Evolutionary conservation across 2,797 vertebrate species (phyloP).

Genomic region (Hypotaenidia philippensis): DNA sequence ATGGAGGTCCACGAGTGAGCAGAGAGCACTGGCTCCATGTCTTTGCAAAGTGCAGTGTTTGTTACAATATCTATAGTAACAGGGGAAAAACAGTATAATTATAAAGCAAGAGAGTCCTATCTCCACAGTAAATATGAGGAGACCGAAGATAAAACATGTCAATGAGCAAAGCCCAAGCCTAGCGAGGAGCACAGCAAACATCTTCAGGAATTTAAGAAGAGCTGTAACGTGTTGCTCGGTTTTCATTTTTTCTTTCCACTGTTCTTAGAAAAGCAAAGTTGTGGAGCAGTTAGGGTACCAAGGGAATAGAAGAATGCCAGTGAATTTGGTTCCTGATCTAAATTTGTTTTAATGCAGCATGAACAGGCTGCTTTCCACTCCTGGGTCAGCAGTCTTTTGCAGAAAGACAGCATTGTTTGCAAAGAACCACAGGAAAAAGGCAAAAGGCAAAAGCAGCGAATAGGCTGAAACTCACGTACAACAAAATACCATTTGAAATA

Average conservation of each 20-base stretch:
- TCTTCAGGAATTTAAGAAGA: conserved; percentile 65
- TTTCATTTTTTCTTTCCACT: conserved; percentile 64
- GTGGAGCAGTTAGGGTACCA: conserved; percentile 72
- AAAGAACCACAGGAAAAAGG: conserved; percentile 65
- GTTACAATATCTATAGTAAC: conserved; percentile 36
- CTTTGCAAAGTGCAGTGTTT: not conserved
- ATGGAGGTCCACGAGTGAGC: not conserved
- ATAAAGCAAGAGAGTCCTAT: conserved; percentile 8
- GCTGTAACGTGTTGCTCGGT: not conserved
- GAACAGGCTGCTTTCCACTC: conserved; percentile 78
- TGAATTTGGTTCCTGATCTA: conserved; percentile 76
- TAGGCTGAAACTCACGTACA: conserved; percentile 43
- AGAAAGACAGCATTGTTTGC: conserved; percentile 69
- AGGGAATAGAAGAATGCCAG: conserved; percentile 79
- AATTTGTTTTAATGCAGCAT: conserved; percentile 77
- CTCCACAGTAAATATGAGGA: conserved; percentile 13
- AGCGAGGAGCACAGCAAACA: conserved; percentile 32
- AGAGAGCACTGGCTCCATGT: not conserved
- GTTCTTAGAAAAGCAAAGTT: conserved; percentile 79
- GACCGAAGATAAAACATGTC: not conserved
- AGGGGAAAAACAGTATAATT: not conserved
- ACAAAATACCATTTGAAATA: conserved; percentile 71
- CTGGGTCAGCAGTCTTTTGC: conserved; percentile 74
- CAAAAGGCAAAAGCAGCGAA: conserved; percentile 73
- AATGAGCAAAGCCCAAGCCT: conserved; percentile 9